These are phyloP conservation scores for Hypsibius dujardini DNA, from an alignment of 1,140 invertebrate genomes.

Conservation along the genomic window DNA sequence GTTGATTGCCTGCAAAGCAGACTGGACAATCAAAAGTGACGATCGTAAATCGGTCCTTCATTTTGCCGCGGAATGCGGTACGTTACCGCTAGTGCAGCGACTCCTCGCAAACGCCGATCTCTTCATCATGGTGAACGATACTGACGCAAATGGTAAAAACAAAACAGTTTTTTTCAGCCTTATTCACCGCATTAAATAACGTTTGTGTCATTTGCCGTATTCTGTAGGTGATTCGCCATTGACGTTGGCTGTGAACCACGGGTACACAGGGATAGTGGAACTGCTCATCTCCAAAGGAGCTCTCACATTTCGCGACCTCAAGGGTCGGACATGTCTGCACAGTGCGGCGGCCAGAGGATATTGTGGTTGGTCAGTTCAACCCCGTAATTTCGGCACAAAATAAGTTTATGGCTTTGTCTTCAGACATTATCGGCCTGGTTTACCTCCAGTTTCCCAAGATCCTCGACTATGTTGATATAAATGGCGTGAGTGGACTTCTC, in stretches of 20 bases:
- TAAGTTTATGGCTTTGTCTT: neutral
- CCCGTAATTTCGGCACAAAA: too few relatives aligned
- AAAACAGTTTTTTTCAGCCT: neutral
- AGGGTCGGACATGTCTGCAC: neutral
- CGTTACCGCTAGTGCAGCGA: neutral
- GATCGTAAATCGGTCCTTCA: neutral
- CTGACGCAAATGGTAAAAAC: neutral
- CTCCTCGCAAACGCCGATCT: neutral
- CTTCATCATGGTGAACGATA: neutral
- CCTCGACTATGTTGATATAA: neutral
- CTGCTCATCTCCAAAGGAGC: conserved; percentile 11
- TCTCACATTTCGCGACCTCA: neutral
- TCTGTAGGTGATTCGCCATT: neutral
- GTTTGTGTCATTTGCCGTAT: too few relatives aligned
- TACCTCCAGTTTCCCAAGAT: neutral
- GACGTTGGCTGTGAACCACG: neutral
- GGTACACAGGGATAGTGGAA: neutral
- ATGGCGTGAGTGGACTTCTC: neutral
- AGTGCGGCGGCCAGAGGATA: neutral
- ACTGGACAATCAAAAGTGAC: neutral
- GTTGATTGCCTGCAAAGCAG: conserved; percentile 21
- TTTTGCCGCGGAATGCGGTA: conserved; percentile 1
- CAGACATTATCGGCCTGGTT: neutral
- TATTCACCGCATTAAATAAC: too few relatives aligned
- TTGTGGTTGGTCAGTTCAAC: neutral